phyloP scores from a whole-genome alignment of 2,888 invertebrate species.

The Palloptera scutellata region DNA sequence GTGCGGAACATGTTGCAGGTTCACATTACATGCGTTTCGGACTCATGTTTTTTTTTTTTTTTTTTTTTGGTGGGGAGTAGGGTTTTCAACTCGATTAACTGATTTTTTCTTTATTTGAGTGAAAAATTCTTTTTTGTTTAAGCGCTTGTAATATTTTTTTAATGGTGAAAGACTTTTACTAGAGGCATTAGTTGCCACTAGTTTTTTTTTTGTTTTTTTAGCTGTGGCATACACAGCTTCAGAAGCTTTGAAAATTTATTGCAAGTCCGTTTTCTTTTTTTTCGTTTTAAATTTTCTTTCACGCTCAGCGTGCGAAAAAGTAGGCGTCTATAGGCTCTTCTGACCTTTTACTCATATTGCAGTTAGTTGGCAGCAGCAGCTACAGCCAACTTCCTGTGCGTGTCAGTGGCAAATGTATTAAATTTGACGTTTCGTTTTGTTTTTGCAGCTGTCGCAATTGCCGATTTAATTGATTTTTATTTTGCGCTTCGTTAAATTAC shows the following conservation, averaged over 20 bases:
- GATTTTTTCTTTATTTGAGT: too few species aligned
- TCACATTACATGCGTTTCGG: too few species aligned
- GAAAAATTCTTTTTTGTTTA: too few species aligned
- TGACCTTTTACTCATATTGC: conserved; percentile 20
- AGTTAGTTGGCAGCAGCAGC: not conserved
- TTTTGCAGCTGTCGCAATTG: conserved; percentile 20
- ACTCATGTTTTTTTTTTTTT: too few species aligned
- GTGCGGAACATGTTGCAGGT: too few species aligned
- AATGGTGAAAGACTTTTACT: not conserved
- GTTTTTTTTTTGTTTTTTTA: too few species aligned
- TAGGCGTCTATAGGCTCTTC: conserved; percentile 27
- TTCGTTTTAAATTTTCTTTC: not conserved
- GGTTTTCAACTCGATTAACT: too few species aligned
- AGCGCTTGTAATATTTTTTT: too few species aligned
- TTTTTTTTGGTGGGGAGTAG: too few species aligned
- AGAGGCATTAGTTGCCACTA: not conserved
- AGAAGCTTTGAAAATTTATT: too few species aligned
- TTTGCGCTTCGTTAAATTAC: not conserved
- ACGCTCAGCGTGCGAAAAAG: conserved; percentile 27
- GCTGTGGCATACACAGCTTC: too few species aligned
- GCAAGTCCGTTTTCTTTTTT: not conserved
- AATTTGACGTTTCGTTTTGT: conserved; percentile 24
- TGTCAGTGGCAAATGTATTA: conserved; percentile 28
- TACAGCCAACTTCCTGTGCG: conserved; percentile 14
- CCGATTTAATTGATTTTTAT: conserved; percentile 30